Base-by-base conservation (phyloP, 2,797 vertebrate species). In the Poeciliopsis presidionis region DNA sequence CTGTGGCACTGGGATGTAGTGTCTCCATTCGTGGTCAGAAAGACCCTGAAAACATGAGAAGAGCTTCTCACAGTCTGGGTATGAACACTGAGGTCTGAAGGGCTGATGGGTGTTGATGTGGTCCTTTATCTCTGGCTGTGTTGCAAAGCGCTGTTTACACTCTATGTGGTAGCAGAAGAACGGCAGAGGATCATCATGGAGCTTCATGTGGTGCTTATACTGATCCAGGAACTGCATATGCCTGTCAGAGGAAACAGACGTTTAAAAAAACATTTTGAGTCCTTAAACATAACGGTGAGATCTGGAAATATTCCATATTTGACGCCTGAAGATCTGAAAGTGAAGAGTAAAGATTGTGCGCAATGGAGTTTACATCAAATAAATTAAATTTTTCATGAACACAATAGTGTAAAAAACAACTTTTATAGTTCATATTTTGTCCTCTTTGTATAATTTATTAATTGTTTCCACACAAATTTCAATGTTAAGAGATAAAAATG, bases 181-280 rank as follows among this genome's bases (percentile, higher is more conserved):
- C 69, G 95, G 96, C 67, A 97, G 96, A 78, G 96, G 93, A 88
- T 94, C 92, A 72, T 93, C 89, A 0, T 99, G 98, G 85, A 95
- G 95, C 83, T 96, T 97, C 90, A 98, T 94, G 88, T 99, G 98
- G 79, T 97, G 97, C 84, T 97, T 96, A 82, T 97, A 98, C 85
- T 99, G 97, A 30, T 96, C 96, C 55, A 97, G 94, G 87, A 96
- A 94, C 25, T 96, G 95, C 28, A 98, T 70, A 57, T 86, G 84
- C 85, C 94, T 95, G 92, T 75, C 70, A 82, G 57, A 72, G 30
- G 9, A 46, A 22, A 74, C 22, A 57, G 25, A 28, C 0, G 25
- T 57, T 57, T 28, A n/a, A 57, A 57, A 57, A 72, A 78, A 51
- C 20, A 67, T 41, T 67, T 67, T 67, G 8, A 41, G 36, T 41